Conservation (phyloP, 2,888 invertebrate species). For the Tetragnatha montana region DNA sequence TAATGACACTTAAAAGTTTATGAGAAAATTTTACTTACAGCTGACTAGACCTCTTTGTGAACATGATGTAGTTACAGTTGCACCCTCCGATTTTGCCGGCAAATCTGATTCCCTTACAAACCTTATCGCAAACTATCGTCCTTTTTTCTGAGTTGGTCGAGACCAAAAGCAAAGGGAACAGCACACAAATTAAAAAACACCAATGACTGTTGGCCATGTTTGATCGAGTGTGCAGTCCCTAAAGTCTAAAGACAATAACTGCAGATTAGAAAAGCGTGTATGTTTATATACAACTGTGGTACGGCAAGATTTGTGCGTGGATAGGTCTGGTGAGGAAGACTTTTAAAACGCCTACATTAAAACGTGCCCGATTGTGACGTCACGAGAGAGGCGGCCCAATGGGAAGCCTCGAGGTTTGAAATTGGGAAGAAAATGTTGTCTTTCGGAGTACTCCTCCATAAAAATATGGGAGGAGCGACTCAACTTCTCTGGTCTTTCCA, state of each 20-base stretch:
- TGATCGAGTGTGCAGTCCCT: background rate
- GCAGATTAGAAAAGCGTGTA: conserved; percentile 17
- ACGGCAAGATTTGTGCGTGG: conserved; percentile 59
- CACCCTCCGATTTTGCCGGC: conserved; percentile 59
- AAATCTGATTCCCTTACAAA: conserved; percentile 55
- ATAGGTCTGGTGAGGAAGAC: conserved; percentile 52
- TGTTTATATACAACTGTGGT: conserved; percentile 57
- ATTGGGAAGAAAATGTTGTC: conserved; percentile 43
- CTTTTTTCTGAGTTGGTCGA: conserved; percentile 50
- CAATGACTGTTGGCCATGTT: conserved; percentile 48
- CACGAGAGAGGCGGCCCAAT: conserved; percentile 32
- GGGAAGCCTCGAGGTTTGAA: conserved; percentile 32
- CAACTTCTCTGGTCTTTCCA: conserved; percentile 29
- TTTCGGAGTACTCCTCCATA: conserved; percentile 38
- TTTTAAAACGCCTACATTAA: conserved; percentile 69
- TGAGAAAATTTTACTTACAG: conserved; percentile 37
- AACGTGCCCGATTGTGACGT: conserved; percentile 65
- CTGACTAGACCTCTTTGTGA: conserved; percentile 60
- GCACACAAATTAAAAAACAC: conserved; percentile 38
- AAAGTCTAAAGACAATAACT: background rate
- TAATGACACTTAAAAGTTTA: conserved; percentile 5
- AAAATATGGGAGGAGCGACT: conserved; percentile 62
- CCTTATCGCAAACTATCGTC: conserved; percentile 30
- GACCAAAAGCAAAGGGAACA: conserved; percentile 24
- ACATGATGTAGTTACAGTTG: conserved; percentile 51